Percentiles rank a stretch among this genome's conserved stretches.
Evolutionary conservation across 1,140 invertebrate species (phyloP).

Genomic region (Chironomus striatipennis): DNA sequence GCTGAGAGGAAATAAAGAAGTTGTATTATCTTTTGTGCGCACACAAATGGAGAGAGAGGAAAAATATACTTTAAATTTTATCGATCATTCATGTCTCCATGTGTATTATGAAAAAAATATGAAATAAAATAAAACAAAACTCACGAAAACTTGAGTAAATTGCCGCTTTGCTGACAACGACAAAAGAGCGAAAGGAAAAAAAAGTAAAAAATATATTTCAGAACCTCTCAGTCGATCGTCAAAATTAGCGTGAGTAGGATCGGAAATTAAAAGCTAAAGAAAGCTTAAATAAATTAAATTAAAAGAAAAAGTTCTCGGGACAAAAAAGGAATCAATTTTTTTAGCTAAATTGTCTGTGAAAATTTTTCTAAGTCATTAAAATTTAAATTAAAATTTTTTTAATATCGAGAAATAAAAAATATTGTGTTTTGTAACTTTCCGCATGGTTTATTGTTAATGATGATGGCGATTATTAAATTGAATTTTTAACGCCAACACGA

Average conservation of each 20-base stretch:
- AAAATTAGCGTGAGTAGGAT: background rate
- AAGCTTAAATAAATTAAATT: background rate
- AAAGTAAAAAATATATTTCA: slow-evolving; percentile 17
- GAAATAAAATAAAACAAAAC: background rate
- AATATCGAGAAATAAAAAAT: background rate
- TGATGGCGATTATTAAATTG: slow-evolving; percentile 7
- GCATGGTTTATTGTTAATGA: background rate
- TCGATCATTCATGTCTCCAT: no score
- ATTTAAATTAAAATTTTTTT: no score
- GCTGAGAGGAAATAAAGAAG: background rate
- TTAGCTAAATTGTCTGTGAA: background rate
- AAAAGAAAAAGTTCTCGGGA: background rate
- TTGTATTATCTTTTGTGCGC: background rate
- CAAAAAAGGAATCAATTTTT: background rate
- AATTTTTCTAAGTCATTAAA: background rate
- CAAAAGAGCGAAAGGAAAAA: background rate
- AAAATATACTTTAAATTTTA: no score
- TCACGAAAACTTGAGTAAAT: background rate
- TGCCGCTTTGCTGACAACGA: background rate
- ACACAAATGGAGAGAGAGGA: background rate
- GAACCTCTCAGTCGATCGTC: slow-evolving; percentile 15
- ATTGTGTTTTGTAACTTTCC: background rate
- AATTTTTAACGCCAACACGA: background rate
- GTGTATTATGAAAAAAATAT: background rate
- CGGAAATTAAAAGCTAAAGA: background rate